Percentiles rank a stretch among this genome's conserved stretches.
Conservation (phyloP, 2,113 vertebrate species). For the Rhea pennata region DNA sequence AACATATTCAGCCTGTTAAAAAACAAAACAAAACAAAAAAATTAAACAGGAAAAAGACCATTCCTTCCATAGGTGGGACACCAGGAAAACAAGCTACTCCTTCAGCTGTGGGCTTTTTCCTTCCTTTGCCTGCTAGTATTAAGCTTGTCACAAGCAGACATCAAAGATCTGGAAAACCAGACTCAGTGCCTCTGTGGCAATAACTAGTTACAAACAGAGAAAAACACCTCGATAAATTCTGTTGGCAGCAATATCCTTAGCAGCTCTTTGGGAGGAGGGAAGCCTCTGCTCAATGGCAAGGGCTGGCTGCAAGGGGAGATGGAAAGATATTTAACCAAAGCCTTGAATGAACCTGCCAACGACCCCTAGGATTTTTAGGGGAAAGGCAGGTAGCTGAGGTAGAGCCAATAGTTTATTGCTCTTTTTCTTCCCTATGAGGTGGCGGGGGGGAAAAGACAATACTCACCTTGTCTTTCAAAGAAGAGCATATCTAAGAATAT, state of each 20-base stretch:
- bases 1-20: neutral
- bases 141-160: neutral
- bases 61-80: neutral
- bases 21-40: neutral
- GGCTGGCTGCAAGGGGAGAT: neutral
- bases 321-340: neutral
- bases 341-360: neutral
- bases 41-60: neutral
- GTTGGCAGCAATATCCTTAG: neutral
- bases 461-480: neutral
- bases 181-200: neutral
- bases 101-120: neutral
- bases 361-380: neutral
- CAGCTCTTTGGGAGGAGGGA: neutral
- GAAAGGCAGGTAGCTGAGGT: neutral
- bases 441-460: neutral
- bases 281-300: neutral
- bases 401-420: neutral
- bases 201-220: neutral
- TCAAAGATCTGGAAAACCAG: neutral
- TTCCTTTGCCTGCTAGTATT: neutral
- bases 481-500: neutral
- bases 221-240: neutral
- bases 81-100: neutral
- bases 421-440: neutral